These are phyloP conservation scores for Cotesia glomerata DNA, from an alignment of 1,140 invertebrate genomes.

Conservation along the genomic window DNA sequence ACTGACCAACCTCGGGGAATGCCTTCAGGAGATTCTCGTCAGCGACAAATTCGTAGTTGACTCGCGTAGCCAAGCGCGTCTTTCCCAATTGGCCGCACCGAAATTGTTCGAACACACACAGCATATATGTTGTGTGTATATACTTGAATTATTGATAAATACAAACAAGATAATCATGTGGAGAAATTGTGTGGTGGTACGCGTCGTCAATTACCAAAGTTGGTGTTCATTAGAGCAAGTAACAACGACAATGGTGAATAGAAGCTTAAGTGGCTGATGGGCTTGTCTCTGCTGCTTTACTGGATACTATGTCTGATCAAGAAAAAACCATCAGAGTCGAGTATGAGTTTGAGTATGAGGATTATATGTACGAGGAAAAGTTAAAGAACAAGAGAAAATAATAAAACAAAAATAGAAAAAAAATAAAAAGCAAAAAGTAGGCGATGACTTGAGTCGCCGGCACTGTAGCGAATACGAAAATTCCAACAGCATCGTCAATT, in stretches of 20 bases:
- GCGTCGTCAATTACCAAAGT: neutral
- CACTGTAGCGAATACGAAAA: neutral
- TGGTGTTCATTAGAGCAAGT: neutral
- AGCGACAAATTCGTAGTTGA: slow-evolving; percentile 39
- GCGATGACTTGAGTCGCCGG: neutral
- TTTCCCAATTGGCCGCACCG: neutral
- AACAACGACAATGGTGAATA: neutral
- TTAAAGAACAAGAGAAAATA: neutral
- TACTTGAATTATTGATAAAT: neutral
- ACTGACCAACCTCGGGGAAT: slow-evolving; percentile 13
- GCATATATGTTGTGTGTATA: neutral
- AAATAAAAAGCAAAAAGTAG: neutral
- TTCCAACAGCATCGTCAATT: slow-evolving; percentile 15
- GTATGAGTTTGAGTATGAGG: neutral
- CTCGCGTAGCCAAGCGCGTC: slow-evolving; percentile 27
- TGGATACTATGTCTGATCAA: neutral
- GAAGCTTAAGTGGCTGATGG: neutral
- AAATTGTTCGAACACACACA: neutral
- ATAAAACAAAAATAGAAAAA: neutral
- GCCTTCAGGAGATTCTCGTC: slow-evolving; percentile 33
- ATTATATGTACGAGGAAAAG: neutral
- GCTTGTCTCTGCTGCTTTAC: no score
- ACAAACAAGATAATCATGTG: slow-evolving; percentile 2
- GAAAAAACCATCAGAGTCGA: neutral
- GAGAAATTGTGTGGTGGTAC: neutral